A percentile compares a stretch with the other conserved stretches of the same genome.
phyloP scores from a whole-genome alignment of 2,113 vertebrate species.

The Equus przewalskii region DNA sequence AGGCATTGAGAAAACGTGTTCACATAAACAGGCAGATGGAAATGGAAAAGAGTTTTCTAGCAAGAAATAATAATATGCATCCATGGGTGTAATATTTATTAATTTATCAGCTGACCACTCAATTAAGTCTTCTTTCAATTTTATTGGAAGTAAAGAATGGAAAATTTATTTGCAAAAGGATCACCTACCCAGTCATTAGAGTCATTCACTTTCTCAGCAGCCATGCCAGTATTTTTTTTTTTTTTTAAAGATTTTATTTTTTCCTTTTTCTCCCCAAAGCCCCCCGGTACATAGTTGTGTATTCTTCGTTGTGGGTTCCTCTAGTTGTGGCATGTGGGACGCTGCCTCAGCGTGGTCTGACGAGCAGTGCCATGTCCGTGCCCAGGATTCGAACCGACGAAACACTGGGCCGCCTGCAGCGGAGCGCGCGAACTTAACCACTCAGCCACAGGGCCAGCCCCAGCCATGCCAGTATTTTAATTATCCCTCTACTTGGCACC shows the following conservation, averaged over 20 bases:
- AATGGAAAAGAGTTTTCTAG: background rate
- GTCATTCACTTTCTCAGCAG: background rate
- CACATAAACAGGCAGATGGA: background rate
- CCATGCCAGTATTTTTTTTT: background rate
- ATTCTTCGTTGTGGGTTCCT: too few species aligned
- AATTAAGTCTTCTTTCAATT: background rate
- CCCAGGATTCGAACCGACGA: too few species aligned
- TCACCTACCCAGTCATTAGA: background rate
- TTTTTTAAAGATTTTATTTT: too few species aligned
- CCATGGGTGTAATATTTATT: background rate
- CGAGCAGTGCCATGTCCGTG: too few species aligned
- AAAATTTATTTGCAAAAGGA: background rate
- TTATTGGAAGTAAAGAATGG: background rate
- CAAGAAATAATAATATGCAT: background rate
- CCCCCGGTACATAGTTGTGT: too few species aligned
- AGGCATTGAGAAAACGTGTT: background rate
- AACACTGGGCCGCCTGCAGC: too few species aligned
- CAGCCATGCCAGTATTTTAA: background rate
- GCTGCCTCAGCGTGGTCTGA: too few species aligned
- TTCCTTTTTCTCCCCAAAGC: too few species aligned
- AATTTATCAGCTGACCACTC: background rate
- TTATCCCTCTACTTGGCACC: background rate
- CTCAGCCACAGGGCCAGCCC: too few species aligned
- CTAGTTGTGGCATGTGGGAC: too few species aligned
- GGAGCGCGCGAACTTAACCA: too few species aligned